Evolutionary conservation across 1,140 invertebrate species (phyloP), one percentile per base, ranked within the genome.

Genomic region (Proales similis): DNA sequence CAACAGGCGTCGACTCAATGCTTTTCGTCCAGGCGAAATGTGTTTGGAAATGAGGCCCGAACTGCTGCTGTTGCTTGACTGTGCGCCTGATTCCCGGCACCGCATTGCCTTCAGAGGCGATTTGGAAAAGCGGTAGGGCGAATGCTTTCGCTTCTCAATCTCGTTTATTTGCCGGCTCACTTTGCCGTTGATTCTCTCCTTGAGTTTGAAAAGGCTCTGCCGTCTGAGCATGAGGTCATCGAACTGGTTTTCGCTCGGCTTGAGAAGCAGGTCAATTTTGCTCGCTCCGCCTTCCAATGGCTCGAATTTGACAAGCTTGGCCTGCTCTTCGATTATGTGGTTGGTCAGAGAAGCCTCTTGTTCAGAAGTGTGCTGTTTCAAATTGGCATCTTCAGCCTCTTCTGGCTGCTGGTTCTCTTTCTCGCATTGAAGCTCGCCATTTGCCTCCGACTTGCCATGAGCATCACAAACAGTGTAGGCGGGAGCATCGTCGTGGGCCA

Each of bases 131-230:
- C 51, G 12, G 22, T 57, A 57, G 7, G 51, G 51, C 30, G 51
- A 57, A 11, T 42, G 22, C 22, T 57, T 57, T 22, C 51, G 19
- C 19, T 57, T 26, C 20, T 57, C 51, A 42, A 57, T 57, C 32
- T 57, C 51, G 4, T 12, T 57, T 3, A 57, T 42, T 57, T 57
- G 51, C 20, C 45, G 39, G 36, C 51, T 57, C 11, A 57, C 51
- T 14, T 57, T 57, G 19, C 51, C 51, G 45, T 57, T 57, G 11
- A 57, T 57, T 19, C 36, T 57, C 36, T 57, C 51, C 30, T 57
- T 57, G 0, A 57, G 36, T 17, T 57, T 57, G 14, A 57, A 57
- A 11, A 57, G 17, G 20, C 26, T 30, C 36, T 57, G 51, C 30
- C 51, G 19, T 9, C 51, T 36, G n/a, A 57, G 14, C 19, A 42